phyloP scores from a whole-genome alignment of 2,888 invertebrate genomes.

The Hydrotaea diabolus region DNA sequence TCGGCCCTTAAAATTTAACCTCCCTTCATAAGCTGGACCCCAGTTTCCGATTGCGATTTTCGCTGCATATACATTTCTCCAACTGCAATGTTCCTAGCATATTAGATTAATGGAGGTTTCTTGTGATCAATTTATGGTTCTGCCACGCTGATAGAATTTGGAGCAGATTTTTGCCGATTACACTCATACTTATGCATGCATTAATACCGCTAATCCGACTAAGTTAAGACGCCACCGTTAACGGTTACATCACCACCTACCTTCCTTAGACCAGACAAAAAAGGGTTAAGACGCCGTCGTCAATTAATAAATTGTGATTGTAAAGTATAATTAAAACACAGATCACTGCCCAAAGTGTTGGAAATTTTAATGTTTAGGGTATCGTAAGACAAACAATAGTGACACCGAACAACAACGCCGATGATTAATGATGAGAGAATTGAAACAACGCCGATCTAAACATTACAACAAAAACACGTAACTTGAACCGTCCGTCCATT shows the following conservation, averaged over 20 bases:
- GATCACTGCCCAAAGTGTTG: slow-evolving; percentile 50
- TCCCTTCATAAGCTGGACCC: no score
- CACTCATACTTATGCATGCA: no score
- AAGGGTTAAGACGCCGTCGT: not conserved
- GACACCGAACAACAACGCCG: slow-evolving; percentile 52
- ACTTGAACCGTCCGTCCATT: not conserved
- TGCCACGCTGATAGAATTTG: no score
- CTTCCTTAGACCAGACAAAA: not conserved
- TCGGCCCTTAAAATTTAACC: no score
- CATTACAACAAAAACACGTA: slow-evolving; percentile 40
- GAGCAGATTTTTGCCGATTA: no score
- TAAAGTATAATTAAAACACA: slow-evolving; percentile 59
- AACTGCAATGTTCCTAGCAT: no score
- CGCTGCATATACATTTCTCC: no score
- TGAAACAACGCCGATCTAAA: slow-evolving; percentile 37
- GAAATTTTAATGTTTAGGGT: slow-evolving; percentile 49
- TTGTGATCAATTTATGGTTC: no score
- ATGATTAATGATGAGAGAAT: slow-evolving; percentile 64
- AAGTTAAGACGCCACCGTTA: no score
- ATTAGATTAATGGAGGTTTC: no score
- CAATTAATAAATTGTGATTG: slow-evolving; percentile 38
- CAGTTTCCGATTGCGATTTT: no score
- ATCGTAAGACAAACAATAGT: slow-evolving; percentile 52
- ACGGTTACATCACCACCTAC: not conserved
- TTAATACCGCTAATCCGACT: no score